Evolutionary conservation across 1,140 invertebrate species (phyloP).

Genomic region (Proctacanthus coquilletti): DNA sequence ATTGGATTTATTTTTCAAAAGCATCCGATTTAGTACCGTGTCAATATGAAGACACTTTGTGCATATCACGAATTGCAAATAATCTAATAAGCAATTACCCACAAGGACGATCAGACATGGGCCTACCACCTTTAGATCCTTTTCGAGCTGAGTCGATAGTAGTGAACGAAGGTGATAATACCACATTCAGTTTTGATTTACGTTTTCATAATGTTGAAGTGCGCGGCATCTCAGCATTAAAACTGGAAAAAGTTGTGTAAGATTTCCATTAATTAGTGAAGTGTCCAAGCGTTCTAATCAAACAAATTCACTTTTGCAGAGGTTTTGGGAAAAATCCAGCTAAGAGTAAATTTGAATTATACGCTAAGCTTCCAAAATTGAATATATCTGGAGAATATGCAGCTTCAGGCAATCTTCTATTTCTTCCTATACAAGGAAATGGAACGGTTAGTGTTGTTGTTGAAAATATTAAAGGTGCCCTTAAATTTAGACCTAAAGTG

Average conservation of each 20-base stretch:
- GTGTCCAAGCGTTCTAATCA: too few species aligned
- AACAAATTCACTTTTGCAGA: background rate
- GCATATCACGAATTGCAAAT: background rate
- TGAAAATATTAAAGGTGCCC: background rate
- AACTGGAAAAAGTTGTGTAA: conserved; percentile 8
- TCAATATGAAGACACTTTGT: background rate
- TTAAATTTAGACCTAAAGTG: background rate
- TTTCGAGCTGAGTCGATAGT: background rate
- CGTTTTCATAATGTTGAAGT: background rate
- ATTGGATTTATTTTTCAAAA: too few species aligned
- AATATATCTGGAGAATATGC: background rate
- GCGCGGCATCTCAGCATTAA: conserved; percentile 3
- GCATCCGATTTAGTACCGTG: background rate
- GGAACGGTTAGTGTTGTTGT: background rate
- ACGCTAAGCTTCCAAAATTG: background rate
- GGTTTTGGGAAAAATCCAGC: background rate
- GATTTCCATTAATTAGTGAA: too few species aligned
- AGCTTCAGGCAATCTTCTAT: background rate
- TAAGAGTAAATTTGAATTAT: background rate
- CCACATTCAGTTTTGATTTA: background rate
- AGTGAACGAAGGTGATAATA: background rate
- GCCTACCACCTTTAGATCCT: background rate
- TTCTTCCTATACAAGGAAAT: background rate
- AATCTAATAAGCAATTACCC: background rate
- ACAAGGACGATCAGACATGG: background rate